Percentiles rank a stretch among this genome's conserved stretches.
Evolutionary conservation across 2,797 vertebrate genomes (phyloP).

Genomic region (Notolabrus celidotus): DNA sequence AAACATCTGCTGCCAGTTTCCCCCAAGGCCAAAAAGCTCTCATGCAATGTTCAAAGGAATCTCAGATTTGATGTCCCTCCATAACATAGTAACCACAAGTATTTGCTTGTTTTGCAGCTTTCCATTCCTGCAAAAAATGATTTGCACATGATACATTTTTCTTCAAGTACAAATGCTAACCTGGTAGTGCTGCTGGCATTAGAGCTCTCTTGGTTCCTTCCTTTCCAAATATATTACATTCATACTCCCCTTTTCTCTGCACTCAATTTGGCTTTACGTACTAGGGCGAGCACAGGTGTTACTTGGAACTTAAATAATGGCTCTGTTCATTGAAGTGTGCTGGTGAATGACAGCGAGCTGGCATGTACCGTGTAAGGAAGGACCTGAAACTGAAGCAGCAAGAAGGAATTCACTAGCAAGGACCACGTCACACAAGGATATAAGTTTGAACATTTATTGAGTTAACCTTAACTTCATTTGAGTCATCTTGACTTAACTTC

Average conservation of each 20-base stretch:
- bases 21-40: no score
- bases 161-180: no score
- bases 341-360: neutral
- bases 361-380: neutral
- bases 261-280: neutral
- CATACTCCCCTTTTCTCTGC: neutral
- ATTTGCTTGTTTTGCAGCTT: no score
- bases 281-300: neutral
- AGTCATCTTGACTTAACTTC: neutral
- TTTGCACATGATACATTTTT: no score
- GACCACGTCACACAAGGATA: no score
- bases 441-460: no score
- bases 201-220: neutral
- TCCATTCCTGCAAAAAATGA: no score
- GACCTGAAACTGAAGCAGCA: neutral
- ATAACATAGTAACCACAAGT: no score
- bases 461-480: no score
- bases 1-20: no score
- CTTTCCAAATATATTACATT: neutral
- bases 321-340: neutral
- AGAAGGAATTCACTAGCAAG: neutral
- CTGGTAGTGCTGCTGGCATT: neutral
- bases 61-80: no score
- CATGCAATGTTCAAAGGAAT: no score
- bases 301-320: neutral